A percentile compares a stretch with the other conserved stretches of the same genome.
Evolutionary conservation across 2,113 vertebrate species (phyloP).

Genomic region (Pipa parva): DNA sequence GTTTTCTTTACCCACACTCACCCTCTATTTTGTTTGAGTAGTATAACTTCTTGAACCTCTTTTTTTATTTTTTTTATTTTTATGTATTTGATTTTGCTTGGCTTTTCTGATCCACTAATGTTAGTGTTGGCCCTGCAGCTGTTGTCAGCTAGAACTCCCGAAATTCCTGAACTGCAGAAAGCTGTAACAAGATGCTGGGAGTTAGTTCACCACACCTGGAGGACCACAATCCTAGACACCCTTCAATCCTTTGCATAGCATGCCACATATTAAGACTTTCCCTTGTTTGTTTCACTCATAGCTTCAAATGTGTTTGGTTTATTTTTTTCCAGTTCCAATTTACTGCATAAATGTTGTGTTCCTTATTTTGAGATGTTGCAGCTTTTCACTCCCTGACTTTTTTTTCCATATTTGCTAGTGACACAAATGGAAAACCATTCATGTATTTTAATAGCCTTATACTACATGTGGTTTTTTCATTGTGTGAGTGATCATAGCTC

Average conservation of each 20-base stretch:
- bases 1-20: constrained; percentile 61
- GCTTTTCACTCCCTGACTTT: constrained; percentile 61
- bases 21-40: constrained; percentile 64
- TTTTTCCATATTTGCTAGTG: constrained; percentile 16
- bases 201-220: neutral
- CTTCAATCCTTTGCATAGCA: constrained; percentile 87
- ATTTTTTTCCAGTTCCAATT: constrained; percentile 61
- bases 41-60: neutral
- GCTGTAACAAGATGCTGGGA: neutral
- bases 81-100: constrained; percentile 74
- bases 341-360: constrained; percentile 63
- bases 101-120: constrained; percentile 50
- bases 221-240: constrained; percentile 47
- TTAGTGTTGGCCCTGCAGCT: neutral
- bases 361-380: constrained; percentile 60
- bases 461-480: constrained; percentile 24
- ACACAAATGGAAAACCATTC: constrained; percentile 28
- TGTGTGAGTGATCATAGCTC: constrained; percentile 7
- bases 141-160: neutral
- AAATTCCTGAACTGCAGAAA: neutral
- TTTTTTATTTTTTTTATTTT: neutral
- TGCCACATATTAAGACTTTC: constrained; percentile 87
- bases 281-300: constrained; percentile 75
- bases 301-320: constrained; percentile 70
- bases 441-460: neutral